phyloP scores from a whole-genome alignment of 2,797 vertebrate genomes.

The Capromys pilorides region DNA sequence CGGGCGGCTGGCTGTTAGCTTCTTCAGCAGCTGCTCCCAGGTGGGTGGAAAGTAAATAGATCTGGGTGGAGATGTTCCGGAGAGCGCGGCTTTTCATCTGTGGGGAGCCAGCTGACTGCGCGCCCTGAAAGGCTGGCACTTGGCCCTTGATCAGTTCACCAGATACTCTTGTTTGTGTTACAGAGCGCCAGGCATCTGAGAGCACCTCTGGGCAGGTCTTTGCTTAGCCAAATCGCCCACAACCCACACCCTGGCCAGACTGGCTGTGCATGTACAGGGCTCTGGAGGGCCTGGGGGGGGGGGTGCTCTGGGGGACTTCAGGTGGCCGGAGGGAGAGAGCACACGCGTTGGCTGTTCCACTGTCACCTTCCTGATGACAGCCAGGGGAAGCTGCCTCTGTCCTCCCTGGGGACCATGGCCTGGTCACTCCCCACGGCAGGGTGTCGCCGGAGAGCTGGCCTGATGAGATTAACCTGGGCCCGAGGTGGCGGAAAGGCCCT shows the following conservation, averaged over 20 bases:
- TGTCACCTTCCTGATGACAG: neutral
- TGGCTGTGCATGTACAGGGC: neutral
- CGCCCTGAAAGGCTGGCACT: slow-evolving; percentile 70
- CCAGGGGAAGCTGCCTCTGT: neutral
- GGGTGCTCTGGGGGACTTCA: slow-evolving; percentile 4
- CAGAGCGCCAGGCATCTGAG: slow-evolving; percentile 59
- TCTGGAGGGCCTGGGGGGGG: no score
- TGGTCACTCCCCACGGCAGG: neutral
- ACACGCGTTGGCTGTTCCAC: no score
- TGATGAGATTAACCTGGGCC: no score
- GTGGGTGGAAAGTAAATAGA: slow-evolving; percentile 66
- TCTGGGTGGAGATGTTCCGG: slow-evolving; percentile 72
- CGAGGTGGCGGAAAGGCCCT: neutral
- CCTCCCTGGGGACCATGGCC: neutral
- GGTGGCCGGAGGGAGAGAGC: neutral
- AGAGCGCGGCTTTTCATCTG: slow-evolving; percentile 69
- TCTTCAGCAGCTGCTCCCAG: slow-evolving; percentile 56
- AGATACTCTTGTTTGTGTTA: slow-evolving; percentile 71
- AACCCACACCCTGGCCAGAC: neutral
- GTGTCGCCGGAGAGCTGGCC: fast-evolving
- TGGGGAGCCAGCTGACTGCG: slow-evolving; percentile 54
- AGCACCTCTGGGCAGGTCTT: slow-evolving; percentile 65
- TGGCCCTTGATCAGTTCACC: slow-evolving; percentile 61
- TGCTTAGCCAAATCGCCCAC: slow-evolving; percentile 40
- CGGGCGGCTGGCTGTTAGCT: neutral